Evolutionary conservation across 2,797 vertebrate species (phyloP), one percentile per base, ranked within the genome.

Genomic region (Spinus pinus): DNA sequence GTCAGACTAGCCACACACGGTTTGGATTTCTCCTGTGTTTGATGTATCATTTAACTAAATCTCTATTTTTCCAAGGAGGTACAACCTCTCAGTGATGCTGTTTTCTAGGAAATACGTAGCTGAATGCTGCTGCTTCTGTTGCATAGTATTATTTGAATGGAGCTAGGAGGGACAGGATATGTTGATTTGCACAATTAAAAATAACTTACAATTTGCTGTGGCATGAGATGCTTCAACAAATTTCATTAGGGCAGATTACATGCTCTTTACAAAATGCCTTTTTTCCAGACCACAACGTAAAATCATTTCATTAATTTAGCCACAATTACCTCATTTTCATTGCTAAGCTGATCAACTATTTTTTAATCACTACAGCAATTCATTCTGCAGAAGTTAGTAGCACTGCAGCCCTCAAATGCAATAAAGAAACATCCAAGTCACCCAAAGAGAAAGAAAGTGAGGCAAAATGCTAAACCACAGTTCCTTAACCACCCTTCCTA

Each of bases 151-250:
- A 91, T 73, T 77, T 91, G 62, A 95, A 87, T 86, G 47, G 56
- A 88, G 44, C 64, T 50, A 64, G 56, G 78, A 93, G 30, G 58
- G 82, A 50, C 87, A 90, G 79, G 80, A 88, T 88, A 92, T 37
- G 51, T 50, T 86, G 66, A 94, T 94, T 50, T 84, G 85, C 89
- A 94, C 89, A 72, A 93, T 62, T 93, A 90, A 94, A 95, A 96
- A 91, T 84, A 94, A 92, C 91, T 92, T 66, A 79, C 0, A 62
- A 19, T 56, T 84, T 91, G 37, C 74, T 64, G 65, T 61, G 56
- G 28, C 81, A 93, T 81, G 46, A 39, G 78, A 85, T 78, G 44
- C 50, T 82, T 89, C 42, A 82, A 74, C 64, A 50, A 54, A 79
- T 81, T 86, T 84, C 60, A 70, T 61, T 20, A 75, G 42, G 31